Conservation (phyloP, 2,888 invertebrate species). For the Clunio marinus region DNA sequence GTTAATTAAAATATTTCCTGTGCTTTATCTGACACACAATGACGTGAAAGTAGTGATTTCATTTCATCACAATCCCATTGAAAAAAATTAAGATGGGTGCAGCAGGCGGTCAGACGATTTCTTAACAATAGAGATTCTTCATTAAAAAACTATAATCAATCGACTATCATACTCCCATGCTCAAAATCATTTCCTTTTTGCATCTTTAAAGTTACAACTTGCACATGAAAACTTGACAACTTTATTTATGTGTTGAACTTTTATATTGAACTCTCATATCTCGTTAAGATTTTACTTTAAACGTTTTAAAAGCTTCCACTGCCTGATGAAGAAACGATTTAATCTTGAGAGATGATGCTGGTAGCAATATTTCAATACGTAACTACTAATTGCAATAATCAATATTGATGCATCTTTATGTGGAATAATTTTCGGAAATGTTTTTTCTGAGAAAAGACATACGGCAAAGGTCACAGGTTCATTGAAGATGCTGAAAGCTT, state of each 20-base stretch:
- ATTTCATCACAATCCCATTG: not conserved
- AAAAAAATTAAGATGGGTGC: not conserved
- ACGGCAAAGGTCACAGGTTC: too few species aligned
- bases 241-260: conserved; percentile 7
- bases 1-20: not conserved
- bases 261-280: too few species aligned
- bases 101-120: not conserved
- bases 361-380: conserved; percentile 6
- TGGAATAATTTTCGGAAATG: too few species aligned
- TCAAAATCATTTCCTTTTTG: too few species aligned
- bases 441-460: too few species aligned
- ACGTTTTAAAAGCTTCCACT: not conserved
- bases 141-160: not conserved
- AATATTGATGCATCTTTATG: too few species aligned
- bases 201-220: not conserved
- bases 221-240: not conserved
- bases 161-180: too few species aligned
- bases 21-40: not conserved
- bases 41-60: not conserved
- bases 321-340: too few species aligned
- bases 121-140: not conserved
- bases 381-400: too few species aligned
- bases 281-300: not conserved
- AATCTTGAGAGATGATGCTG: too few species aligned
- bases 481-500: too few species aligned